Evolutionary conservation across 2,797 vertebrate species (phyloP), one percentile per base, ranked within the genome.

Genomic region (Microhierax caerulescens): DNA sequence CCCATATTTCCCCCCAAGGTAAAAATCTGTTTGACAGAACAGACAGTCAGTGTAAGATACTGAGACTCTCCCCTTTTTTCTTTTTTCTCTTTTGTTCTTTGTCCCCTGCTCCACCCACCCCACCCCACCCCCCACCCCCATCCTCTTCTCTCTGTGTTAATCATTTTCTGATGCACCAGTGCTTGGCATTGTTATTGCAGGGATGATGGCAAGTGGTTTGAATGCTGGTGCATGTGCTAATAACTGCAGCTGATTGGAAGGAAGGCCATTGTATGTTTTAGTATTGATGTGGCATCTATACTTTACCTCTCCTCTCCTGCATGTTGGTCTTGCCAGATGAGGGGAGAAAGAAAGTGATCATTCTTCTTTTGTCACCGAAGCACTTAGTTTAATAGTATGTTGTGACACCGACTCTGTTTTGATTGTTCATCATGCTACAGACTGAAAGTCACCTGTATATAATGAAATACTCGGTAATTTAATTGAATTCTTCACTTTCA

Each of bases 401-500:
- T 85, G 57, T 74, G 60, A 60, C 39, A 45, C 51, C 4, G 3
- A 17, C 47, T 83, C 75, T 28, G 1, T 90, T 94, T 67, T 39
- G 67, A n/a, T 67, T 81, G 50, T 54, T 83, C 47, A 10, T 84
- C 11, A 5, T 74, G 34, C 43, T 88, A 7, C 48, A 41, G 56
- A 63, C 21, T 84, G 41, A n/a, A 70, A 92, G 90, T 75, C 60
- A 78, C 75, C 76, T 80, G 47, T 54, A 28, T 47, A 18, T 83
- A 88, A 87, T 82, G 61, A 91, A 94, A 80, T 69, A 43, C 27
- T 83, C 11, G 15, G 20, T 67, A 53, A 78, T 93, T 64, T 79
- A 93, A 87, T 91, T 88, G 60, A 93, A 93, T 88, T 75, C n/a
- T 81, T 95, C 54, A 59, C 11, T 79, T 93, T 91, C 3, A 3